Evolutionary conservation across 2,113 vertebrate genomes (phyloP), one percentile per base, ranked within the genome.

Genomic region (Hemiscyllium ocellatum): DNA sequence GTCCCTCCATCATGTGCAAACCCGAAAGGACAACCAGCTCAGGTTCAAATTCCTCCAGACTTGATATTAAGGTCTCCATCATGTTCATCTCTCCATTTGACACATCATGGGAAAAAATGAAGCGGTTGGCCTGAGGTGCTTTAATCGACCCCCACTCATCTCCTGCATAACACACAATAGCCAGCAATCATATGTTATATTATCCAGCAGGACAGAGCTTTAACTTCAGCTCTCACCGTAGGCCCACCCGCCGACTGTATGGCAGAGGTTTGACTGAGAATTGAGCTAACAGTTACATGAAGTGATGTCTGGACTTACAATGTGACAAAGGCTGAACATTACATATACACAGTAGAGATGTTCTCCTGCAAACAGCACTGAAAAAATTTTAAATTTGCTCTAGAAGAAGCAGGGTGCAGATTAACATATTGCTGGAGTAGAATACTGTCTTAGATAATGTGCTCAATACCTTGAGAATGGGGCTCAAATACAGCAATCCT

Each of bases 1-100:
- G 98, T 70, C 99, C 99, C 96, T 99, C 99, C 99, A 99, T 99
- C 99, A 99, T 99, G 97, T 99, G 99, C 72, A 99, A 97, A 24
- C 99, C 99, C 0, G 99, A 99, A 94, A 99, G 98, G 37, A 99
- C 98, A 95, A 99, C 98, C 70, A 99, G 97, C 33, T 99, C 98
- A 0, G 99, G 99, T 96, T 98, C 97, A 96, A 99, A 99, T 95
- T 99, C 98, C 52, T 99, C 99, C 97, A 99, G 96, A 96, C 98
- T 99, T 69, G 98, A 98, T 96, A 99, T 97, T 61, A 99, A 98
- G 19, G 98, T 98, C 97, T 99, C 99, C 97, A 99, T 97, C 66
- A 97, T 97, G 87, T 98, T 99, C 97, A 99, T 99, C 97, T 97
- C 98, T 0, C 98, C 98, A 1, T 99, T 99, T 87, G 99, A 98